phyloP scores from a whole-genome alignment of 2,113 vertebrate genomes.

The Sitta europaea region DNA sequence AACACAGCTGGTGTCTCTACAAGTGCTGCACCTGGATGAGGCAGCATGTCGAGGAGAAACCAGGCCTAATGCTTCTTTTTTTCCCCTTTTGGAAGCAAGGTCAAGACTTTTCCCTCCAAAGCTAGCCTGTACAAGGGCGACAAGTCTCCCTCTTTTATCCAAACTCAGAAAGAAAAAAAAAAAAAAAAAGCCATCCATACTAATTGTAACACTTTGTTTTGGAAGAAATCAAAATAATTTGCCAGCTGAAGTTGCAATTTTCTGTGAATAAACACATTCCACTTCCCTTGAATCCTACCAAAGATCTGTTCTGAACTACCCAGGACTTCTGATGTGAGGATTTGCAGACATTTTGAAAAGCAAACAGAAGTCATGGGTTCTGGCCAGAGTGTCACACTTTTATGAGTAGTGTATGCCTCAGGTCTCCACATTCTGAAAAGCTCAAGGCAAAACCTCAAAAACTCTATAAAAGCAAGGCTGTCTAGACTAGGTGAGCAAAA shows the following conservation, averaged over 20 bases:
- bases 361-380: not conserved
- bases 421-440: not conserved
- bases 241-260: not conserved
- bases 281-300: not conserved
- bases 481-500: not conserved
- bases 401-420: not conserved
- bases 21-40: not conserved
- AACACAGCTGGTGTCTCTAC: fast-evolving
- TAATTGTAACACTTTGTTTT: not conserved
- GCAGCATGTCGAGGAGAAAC: not conserved
- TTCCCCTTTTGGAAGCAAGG: fast-evolving
- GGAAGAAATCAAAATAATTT: not conserved
- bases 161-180: not conserved
- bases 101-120: not conserved
- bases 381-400: not conserved
- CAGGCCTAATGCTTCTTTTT: not conserved
- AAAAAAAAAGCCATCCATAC: not conserved
- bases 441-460: not conserved
- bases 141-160: not conserved
- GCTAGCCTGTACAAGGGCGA: not conserved
- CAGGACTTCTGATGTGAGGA: not conserved
- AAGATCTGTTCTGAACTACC: not conserved
- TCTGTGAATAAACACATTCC: not conserved
- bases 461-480: not conserved
- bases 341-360: fast-evolving